Base-by-base conservation (phyloP, 2,888 invertebrate genomes). In the Drosophila algonquin region DNA sequence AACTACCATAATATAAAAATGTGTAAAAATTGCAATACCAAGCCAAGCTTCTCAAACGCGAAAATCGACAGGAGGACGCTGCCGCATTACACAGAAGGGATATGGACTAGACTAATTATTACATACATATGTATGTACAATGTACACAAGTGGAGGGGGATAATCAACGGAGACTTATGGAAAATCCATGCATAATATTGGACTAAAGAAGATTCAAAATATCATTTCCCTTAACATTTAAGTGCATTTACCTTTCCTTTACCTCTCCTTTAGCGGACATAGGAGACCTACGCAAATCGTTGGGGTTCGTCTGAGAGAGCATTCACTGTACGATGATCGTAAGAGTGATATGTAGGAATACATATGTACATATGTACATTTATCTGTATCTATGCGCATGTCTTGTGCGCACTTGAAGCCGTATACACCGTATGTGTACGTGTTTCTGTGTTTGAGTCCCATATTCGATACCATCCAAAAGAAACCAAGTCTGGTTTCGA, bases 161-260 rank as follows among this genome's bases (percentile, higher is more conserved):
- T 18, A 18, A 18, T 18, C 18, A 18, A 18, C 18, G 18, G 18
- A 18, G 18, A 18, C n/a, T 40, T n/a, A 14, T 7, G 7, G 40
- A 2, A 5, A 14, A 40, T 40, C 6, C 35, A 9, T 32, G 12
- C 12, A 5, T 35, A 35, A 12, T 35, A 12, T 35, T 32, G 10
- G 32, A 10, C 35, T 35, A 35, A 35, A 12, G 12, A 12, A 12
- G 35, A 35, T 12, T 35, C 12, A 35, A 9, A 4, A 4, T 4
- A 40, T 54, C 21, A 44, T 24, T 6, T 24, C 10, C 9, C 40
- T 61, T 55, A 71, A 70, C 55, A 61, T 70, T 54, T 35, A 18
- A 45, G 14, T 53, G 16, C 44, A 27, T n/a, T 50, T 40, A 6
- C 7, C 2, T 40, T 7, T n/a, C n/a, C n/a, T n/a, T n/a, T n/a